These are phyloP conservation scores for Spermophilus dauricus DNA, from an alignment of 2,113 vertebrate genomes.

Conservation along the genomic window DNA sequence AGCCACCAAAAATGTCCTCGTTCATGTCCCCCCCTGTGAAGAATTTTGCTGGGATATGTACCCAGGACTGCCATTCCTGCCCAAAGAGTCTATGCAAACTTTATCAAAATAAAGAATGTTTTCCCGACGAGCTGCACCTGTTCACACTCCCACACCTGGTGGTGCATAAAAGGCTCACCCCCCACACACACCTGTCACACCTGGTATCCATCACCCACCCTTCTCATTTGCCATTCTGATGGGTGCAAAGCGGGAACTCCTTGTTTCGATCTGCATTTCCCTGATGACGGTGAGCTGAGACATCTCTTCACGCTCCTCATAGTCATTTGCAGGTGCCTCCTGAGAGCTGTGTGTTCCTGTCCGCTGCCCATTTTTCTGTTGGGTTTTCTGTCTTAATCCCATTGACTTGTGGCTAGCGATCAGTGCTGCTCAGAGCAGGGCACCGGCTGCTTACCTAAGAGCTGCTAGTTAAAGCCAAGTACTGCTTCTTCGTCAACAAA, in stretches of 20 bases:
- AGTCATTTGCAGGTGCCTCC: background rate
- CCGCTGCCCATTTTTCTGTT: background rate
- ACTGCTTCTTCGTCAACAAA: background rate
- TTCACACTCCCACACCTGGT: slow-evolving; percentile 62
- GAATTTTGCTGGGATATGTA: background rate
- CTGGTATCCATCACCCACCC: slow-evolving; percentile 37
- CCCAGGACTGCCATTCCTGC: background rate
- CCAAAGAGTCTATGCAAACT: slow-evolving; percentile 39
- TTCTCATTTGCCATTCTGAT: slow-evolving; percentile 71
- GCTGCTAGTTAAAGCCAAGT: slow-evolving; percentile 12
- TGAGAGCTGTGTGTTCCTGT: background rate
- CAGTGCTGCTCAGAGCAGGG: background rate
- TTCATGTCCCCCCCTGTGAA: background rate
- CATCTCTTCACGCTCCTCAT: background rate
- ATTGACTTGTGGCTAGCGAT: background rate
- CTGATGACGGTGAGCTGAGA: background rate
- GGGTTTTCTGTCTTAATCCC: slow-evolving; percentile 1
- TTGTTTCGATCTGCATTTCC: slow-evolving; percentile 5
- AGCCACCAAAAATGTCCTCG: background rate
- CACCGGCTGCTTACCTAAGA: background rate
- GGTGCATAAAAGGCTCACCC: background rate
- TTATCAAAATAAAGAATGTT: slow-evolving; percentile 66
- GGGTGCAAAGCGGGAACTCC: background rate
- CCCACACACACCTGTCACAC: background rate
- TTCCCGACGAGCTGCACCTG: slow-evolving; percentile 67